A percentile compares a stretch with the other conserved stretches of the same genome.
These are phyloP conservation scores for Bellardia bayeri DNA, from an alignment of 2,888 invertebrate species.

Conservation along the genomic window DNA sequence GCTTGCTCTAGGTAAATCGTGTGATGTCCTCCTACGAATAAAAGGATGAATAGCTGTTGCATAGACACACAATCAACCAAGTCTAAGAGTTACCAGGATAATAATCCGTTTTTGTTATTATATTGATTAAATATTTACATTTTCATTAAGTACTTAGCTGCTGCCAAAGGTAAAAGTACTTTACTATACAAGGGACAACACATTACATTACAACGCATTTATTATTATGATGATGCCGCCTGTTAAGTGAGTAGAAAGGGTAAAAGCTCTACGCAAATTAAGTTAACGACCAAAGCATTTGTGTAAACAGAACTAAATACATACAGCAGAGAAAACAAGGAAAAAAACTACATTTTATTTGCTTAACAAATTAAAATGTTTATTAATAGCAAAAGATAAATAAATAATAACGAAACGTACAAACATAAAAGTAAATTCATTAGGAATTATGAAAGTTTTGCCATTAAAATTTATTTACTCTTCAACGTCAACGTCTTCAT, in stretches of 20 bases:
- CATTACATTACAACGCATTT: slow-evolving; percentile 58
- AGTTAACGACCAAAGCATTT: slow-evolving; percentile 66
- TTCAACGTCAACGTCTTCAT: slow-evolving; percentile 30
- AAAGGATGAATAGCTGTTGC: neutral
- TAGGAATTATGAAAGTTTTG: slow-evolving; percentile 57
- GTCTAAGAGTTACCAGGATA: slow-evolving; percentile 67
- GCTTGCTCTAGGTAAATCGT: neutral
- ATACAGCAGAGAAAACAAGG: slow-evolving; percentile 21
- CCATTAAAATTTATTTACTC: slow-evolving; percentile 59
- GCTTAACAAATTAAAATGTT: slow-evolving; percentile 70
- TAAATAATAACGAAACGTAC: slow-evolving; percentile 8
- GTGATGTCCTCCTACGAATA: neutral
- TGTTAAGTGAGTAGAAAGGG: slow-evolving; percentile 27
- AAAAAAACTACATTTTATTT: slow-evolving; percentile 61
- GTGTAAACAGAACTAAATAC: slow-evolving; percentile 34
- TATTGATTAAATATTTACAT: slow-evolving; percentile 77
- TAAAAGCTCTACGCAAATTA: slow-evolving; percentile 68
- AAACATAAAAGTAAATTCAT: slow-evolving; percentile 58
- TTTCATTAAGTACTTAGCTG: slow-evolving; percentile 73
- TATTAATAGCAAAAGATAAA: slow-evolving; percentile 58
- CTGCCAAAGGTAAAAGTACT: slow-evolving; percentile 58
- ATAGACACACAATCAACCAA: neutral
- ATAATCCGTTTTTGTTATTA: slow-evolving; percentile 75
- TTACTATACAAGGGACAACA: slow-evolving; percentile 27
- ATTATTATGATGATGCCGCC: neutral